phyloP scores from a whole-genome alignment of 2,888 invertebrate species.

The Cryptocheilus praepositus region DNA sequence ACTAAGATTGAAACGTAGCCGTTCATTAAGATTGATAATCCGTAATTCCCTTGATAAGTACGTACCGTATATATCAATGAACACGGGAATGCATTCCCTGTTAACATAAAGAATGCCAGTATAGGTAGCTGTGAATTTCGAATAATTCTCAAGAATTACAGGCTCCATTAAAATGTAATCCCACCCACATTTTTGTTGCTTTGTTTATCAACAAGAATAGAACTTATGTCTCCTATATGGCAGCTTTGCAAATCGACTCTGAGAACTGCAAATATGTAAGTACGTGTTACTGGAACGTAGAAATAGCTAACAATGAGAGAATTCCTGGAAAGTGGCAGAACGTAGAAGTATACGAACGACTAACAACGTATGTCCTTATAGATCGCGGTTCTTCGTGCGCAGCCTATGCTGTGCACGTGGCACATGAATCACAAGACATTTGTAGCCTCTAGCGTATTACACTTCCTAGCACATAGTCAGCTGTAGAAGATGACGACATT shows the following conservation, averaged over 20 bases:
- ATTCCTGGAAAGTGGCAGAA: constrained; percentile 45
- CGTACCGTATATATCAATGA: too few species aligned
- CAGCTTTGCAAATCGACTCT: constrained; percentile 19
- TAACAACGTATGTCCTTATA: constrained; percentile 27
- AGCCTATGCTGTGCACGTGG: constrained; percentile 30
- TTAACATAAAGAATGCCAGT: too few species aligned
- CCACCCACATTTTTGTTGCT: too few species aligned
- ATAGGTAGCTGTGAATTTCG: too few species aligned
- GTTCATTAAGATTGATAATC: too few species aligned
- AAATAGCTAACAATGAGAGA: constrained; percentile 44
- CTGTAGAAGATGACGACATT: not conserved
- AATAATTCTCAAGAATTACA: too few species aligned
- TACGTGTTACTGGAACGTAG: constrained; percentile 37
- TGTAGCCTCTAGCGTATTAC: constrained; percentile 35
- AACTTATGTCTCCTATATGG: constrained; percentile 35
- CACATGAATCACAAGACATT: constrained; percentile 44
- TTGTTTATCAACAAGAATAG: constrained; percentile 15
- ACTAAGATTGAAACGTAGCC: too few species aligned
- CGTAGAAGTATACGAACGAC: constrained; percentile 25
- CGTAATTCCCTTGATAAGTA: too few species aligned
- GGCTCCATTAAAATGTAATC: too few species aligned
- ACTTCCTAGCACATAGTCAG: constrained; percentile 23
- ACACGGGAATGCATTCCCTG: too few species aligned
- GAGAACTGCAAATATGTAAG: constrained; percentile 33
- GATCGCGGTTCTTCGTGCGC: constrained; percentile 14